phyloP scores from a whole-genome alignment of 2,888 invertebrate genomes.

The Petrophora chlorosata region DNA sequence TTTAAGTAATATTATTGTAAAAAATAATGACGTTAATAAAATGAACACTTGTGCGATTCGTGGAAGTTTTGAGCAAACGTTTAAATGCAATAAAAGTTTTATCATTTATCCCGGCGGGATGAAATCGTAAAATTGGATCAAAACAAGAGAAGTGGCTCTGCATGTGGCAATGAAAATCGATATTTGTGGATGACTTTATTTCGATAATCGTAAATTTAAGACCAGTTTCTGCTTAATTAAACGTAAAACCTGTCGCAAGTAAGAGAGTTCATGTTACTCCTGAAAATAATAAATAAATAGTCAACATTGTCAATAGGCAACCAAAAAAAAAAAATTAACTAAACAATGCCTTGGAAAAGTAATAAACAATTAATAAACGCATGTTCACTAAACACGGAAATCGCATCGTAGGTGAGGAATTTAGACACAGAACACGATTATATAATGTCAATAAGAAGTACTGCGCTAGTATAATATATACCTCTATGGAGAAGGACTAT shows the following conservation, averaged over 20 bases:
- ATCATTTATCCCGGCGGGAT: constrained; percentile 40
- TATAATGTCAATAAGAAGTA: too few relatives aligned
- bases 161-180: constrained; percentile 51
- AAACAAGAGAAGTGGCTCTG: constrained; percentile 30
- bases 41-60: constrained; percentile 36
- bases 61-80: constrained; percentile 47
- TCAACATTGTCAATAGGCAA: background rate
- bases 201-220: constrained; percentile 78
- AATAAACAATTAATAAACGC: too few relatives aligned
- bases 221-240: constrained; percentile 69
- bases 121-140: constrained; percentile 65
- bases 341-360: too few relatives aligned
- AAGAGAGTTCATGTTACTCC: constrained; percentile 77
- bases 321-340: background rate
- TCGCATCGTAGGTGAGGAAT: too few relatives aligned
- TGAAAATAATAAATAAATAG: constrained; percentile 52
- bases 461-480: too few relatives aligned
- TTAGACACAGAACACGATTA: too few relatives aligned
- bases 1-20: constrained; percentile 39
- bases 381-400: too few relatives aligned
- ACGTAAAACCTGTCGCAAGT: constrained; percentile 73
- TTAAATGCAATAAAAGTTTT: constrained; percentile 48
- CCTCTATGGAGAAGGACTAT: too few relatives aligned
- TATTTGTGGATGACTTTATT: constrained; percentile 71
- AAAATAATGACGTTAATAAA: constrained; percentile 55